Base-by-base conservation (phyloP, 2,797 vertebrate species). In the Coluber constrictor region DNA sequence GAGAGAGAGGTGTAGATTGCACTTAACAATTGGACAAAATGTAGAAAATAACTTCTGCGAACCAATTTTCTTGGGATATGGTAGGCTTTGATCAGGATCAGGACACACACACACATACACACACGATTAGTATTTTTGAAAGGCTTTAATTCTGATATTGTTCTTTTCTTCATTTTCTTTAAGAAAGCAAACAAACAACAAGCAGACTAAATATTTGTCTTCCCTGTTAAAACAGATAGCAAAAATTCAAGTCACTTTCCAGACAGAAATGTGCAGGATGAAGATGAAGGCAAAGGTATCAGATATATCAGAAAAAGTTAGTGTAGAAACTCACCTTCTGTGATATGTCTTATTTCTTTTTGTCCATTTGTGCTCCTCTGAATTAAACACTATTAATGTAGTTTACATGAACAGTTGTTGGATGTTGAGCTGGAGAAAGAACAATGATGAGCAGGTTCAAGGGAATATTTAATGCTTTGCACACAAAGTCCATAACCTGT, bases 141-240 rank as follows among this genome's bases (percentile, higher is more conserved):
- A 93, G 95, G 37, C 55, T 96, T 94, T 95, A 95, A 94, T 95
- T 63, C 83, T 91, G 95, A 57, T 16, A 86, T 95, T 95, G 93
- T 55, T 83, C 54, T 29, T 56, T 10, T 94, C 12, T 94, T 92
- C 88, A 87, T 90, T 0, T 32, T 79, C 55, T 56, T 92, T 92
- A 10, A 87, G 10, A 25, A 43, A 83, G 32, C 8, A 43, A 79
- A 23, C 70, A 79, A 43, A 11, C 1, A 79, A 37, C 18, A 79
- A 79, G 8, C 37, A 79, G 37, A 47, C 1, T 79, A 43, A 20
- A 23, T 79, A 79, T 90, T 88, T 32, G 0, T 0, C 10, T 93
- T 95, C 7, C 8, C 94, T 95, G 88, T 95, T 94, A 88, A 95
- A 96, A n/a, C 92, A 29, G 2, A 8, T 95, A 88, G 94, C 88